These are phyloP conservation scores for Aldrovandia affinis DNA, from an alignment of 2,797 vertebrate species.

Conservation along the genomic window DNA sequence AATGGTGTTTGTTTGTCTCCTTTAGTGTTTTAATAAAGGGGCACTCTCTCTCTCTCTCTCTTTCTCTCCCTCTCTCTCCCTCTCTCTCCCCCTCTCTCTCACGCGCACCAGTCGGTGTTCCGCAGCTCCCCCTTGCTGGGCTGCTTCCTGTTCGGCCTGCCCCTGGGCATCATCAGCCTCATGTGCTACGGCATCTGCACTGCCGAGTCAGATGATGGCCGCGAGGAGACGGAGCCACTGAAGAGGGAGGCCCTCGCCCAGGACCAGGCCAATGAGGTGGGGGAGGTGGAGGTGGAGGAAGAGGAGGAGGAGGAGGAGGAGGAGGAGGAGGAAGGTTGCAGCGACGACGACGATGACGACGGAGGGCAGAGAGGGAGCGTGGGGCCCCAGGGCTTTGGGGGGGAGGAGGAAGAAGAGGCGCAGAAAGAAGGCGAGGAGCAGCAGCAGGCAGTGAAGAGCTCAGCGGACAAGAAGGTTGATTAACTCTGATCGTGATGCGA, in stretches of 20 bases:
- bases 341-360: too few relatives aligned
- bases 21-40: too few relatives aligned
- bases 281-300: slow-evolving; percentile 66
- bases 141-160: slow-evolving; percentile 97
- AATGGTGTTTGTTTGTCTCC: too few relatives aligned
- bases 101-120: slow-evolving; percentile 85
- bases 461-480: slow-evolving; percentile 34
- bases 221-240: slow-evolving; percentile 76
- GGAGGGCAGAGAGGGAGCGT: slow-evolving; percentile 59
- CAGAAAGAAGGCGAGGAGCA: slow-evolving; percentile 43
- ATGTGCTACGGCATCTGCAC: slow-evolving; percentile 99
- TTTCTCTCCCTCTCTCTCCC: not conserved
- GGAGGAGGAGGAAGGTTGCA: slow-evolving; percentile 44
- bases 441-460: slow-evolving; percentile 25
- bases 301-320: slow-evolving; percentile 58
- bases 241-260: slow-evolving; percentile 75
- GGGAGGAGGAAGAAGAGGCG: slow-evolving; percentile 42
- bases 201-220: slow-evolving; percentile 85
- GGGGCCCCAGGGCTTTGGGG: slow-evolving; percentile 40
- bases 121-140: slow-evolving; percentile 94
- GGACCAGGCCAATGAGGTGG: slow-evolving; percentile 67
- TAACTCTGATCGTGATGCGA: slow-evolving; percentile 8
- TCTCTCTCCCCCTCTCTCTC: not conserved
- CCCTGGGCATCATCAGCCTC: slow-evolving; percentile 96
- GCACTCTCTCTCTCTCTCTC: not conserved